Evolutionary conservation across 1,140 invertebrate genomes (phyloP).

Genomic region (Papilio polyxenes): DNA sequence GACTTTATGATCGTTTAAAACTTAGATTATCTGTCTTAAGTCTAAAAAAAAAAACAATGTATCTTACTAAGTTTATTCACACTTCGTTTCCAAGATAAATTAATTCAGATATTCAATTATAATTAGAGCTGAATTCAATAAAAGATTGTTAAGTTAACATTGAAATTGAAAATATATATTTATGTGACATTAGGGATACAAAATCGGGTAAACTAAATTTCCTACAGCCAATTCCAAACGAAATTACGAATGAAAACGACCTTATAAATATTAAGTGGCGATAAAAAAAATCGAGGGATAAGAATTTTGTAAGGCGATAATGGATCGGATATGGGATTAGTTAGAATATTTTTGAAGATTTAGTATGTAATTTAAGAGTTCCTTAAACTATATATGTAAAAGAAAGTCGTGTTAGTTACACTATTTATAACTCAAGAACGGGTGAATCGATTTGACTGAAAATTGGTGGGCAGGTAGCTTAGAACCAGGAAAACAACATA

Average conservation of each 20-base stretch:
- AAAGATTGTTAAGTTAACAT: background rate
- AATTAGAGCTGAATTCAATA: no score
- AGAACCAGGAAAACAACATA: no score
- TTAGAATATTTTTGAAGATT: background rate
- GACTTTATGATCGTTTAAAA: no score
- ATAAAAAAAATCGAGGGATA: slow-evolving; percentile 19
- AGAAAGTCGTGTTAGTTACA: no score
- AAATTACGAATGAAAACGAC: slow-evolving; percentile 28
- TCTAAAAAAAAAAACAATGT: no score
- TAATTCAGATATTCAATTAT: no score
- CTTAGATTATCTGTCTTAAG: no score
- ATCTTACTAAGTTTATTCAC: no score
- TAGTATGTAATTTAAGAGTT: background rate
- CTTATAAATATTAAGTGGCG: slow-evolving; percentile 36
- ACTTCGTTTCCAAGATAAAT: no score
- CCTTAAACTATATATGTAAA: background rate
- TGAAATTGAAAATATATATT: slow-evolving; percentile 19
- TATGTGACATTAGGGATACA: background rate
- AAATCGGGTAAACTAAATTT: slow-evolving; percentile 22
- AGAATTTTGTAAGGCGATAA: slow-evolving; percentile 1
- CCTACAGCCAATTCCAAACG: background rate
- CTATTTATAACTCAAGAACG: no score
- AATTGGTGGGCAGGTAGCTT: no score
- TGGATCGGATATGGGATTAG: background rate
- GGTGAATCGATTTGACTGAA: background rate